These are phyloP conservation scores for Deroplatys truncata DNA, from an alignment of 2,888 invertebrate species.

Conservation along the genomic window DNA sequence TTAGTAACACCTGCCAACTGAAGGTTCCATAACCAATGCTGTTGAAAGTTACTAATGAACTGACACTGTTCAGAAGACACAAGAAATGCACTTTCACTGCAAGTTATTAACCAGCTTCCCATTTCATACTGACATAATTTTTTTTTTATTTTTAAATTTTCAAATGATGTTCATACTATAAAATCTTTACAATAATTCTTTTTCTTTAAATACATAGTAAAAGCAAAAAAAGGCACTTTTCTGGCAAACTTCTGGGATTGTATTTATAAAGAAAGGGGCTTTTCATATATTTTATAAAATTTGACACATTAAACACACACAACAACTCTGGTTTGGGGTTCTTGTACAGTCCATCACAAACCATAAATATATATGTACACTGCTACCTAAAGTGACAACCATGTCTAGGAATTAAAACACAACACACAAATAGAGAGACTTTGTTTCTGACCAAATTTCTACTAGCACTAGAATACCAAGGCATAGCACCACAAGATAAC, in stretches of 20 bases:
- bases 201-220: conserved; percentile 16
- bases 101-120: not conserved
- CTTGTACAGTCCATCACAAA: not conserved
- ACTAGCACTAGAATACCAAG: not conserved
- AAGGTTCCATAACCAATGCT: too few species aligned
- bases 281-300: conserved; percentile 3
- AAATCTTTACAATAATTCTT: conserved; percentile 20
- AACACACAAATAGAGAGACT: conserved; percentile 17
- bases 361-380: conserved; percentile 22
- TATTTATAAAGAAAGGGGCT: not conserved
- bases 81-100: too few species aligned
- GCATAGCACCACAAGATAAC: not conserved
- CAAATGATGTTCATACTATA: conserved; percentile 22
- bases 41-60: too few species aligned
- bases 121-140: not conserved
- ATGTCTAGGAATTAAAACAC: conserved; percentile 8
- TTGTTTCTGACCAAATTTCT: not conserved
- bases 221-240: conserved; percentile 26
- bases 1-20: too few species aligned
- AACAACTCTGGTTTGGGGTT: not conserved
- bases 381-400: conserved; percentile 1
- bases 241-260: not conserved
- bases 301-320: conserved; percentile 5
- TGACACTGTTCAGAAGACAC: not conserved
- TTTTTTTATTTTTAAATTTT: conserved; percentile 24